A percentile compares a stretch with the other conserved stretches of the same genome.
These are phyloP conservation scores for Bombus sibiricus DNA, from an alignment of 1,140 invertebrate species.

Conservation along the genomic window DNA sequence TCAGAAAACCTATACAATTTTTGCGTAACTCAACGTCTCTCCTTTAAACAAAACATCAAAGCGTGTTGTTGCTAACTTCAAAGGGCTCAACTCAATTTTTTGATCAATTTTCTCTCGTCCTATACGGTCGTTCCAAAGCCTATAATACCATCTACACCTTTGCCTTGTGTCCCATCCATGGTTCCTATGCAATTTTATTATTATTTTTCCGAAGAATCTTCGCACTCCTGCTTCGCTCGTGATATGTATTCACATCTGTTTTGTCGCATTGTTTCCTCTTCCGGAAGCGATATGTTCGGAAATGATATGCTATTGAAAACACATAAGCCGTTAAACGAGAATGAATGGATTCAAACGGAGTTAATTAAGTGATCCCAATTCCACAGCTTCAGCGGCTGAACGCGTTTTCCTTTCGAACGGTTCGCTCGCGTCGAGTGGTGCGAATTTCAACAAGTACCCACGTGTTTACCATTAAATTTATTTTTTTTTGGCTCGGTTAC, in stretches of 20 bases:
- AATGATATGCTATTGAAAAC: conserved; percentile 31
- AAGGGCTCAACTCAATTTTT: background rate
- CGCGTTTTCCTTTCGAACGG: background rate
- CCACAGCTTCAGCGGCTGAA: background rate
- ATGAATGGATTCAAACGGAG: conserved; percentile 29
- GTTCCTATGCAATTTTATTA: background rate
- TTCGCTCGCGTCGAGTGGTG: background rate
- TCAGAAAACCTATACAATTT: no score
- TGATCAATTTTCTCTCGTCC: background rate
- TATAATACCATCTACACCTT: background rate
- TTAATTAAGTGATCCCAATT: conserved; percentile 26
- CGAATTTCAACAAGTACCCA: background rate
- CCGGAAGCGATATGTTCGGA: background rate
- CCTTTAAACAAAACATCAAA: background rate
- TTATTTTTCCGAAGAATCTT: background rate
- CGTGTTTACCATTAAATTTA: background rate
- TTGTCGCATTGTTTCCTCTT: background rate
- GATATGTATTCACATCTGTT: no score
- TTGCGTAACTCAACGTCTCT: no score
- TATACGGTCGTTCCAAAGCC: background rate
- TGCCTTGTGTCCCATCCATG: background rate
- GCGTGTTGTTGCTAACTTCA: background rate
- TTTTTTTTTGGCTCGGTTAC: no score
- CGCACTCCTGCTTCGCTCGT: background rate
- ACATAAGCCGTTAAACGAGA: conserved; percentile 9